phyloP scores from a whole-genome alignment of 2,113 vertebrate species.

The Xenopus borealis region DNA sequence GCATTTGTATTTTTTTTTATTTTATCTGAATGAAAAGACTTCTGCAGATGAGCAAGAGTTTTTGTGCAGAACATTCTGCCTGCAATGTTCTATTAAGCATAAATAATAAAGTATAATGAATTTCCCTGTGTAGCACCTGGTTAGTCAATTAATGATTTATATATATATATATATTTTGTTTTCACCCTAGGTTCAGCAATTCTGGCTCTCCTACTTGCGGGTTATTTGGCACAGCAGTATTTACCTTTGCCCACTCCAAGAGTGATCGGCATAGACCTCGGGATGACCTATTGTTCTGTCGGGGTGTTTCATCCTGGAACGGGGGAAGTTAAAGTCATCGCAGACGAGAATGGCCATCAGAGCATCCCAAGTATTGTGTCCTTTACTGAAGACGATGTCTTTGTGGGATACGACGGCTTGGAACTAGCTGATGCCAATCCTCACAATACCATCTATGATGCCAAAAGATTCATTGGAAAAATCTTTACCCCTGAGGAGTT shows the following conservation, averaged over 20 bases:
- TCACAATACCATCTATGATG: constrained; percentile 91
- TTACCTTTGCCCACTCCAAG: constrained; percentile 85
- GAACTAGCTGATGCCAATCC: constrained; percentile 82
- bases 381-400: constrained; percentile 70
- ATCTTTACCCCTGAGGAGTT: constrained; percentile 75
- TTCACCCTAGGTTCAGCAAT: no score
- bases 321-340: constrained; percentile 84
- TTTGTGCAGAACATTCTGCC: no score
- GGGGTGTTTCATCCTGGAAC: constrained; percentile 88
- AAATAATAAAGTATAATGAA: no score
- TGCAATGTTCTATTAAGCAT: no score
- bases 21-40: no score
- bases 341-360: constrained; percentile 75
- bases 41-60: no score
- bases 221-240: constrained; percentile 93
- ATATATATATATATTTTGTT: no score
- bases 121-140: no score
- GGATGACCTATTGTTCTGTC: constrained; percentile 94
- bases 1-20: no score
- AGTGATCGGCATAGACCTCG: constrained; percentile 92
- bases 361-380: constrained; percentile 91
- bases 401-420: constrained; percentile 80
- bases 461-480: constrained; percentile 95
- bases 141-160: no score
- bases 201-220: constrained; percentile 85